Conservation (phyloP, 2,888 invertebrate genomes). For the Eudemis profundana region DNA sequence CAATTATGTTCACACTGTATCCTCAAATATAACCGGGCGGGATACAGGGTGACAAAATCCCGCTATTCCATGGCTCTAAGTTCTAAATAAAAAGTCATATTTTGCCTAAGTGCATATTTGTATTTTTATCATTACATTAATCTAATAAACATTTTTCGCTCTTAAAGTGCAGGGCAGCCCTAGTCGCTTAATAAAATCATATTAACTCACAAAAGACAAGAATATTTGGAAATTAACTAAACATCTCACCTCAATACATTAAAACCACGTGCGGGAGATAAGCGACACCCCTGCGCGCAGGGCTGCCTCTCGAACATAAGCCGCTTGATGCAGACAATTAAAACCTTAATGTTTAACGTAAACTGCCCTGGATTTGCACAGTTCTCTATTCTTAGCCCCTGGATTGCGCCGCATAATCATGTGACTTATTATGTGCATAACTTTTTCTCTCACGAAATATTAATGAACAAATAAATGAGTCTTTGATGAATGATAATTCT, state of each 20-base stretch:
- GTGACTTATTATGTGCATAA: not conserved
- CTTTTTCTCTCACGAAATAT: too few species aligned
- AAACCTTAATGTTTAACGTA: conserved; percentile 25
- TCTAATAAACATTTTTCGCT: too few species aligned
- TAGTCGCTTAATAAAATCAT: conserved; percentile 6
- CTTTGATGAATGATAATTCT: too few species aligned
- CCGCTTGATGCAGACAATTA: conserved; percentile 22
- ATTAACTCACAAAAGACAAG: conserved; percentile 26
- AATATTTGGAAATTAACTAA: conserved; percentile 42
- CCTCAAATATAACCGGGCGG: too few species aligned
- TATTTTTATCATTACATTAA: too few species aligned
- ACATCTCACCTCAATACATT: conserved; percentile 44
- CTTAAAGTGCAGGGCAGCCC: conserved; percentile 14
- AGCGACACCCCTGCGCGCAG: conserved; percentile 31
- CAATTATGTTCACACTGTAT: too few species aligned
- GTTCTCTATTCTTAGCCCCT: not conserved
- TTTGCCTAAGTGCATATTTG: too few species aligned
- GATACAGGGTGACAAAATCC: too few species aligned
- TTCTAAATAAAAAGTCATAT: too few species aligned
- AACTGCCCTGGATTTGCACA: conserved; percentile 14
- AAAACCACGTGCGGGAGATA: conserved; percentile 34
- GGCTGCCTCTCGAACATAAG: conserved; percentile 21
- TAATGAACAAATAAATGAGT: too few species aligned
- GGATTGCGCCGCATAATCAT: not conserved
- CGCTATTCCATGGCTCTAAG: too few species aligned